Conservation (phyloP, 2,113 vertebrate genomes). For the Ammodytes marinus region DNA sequence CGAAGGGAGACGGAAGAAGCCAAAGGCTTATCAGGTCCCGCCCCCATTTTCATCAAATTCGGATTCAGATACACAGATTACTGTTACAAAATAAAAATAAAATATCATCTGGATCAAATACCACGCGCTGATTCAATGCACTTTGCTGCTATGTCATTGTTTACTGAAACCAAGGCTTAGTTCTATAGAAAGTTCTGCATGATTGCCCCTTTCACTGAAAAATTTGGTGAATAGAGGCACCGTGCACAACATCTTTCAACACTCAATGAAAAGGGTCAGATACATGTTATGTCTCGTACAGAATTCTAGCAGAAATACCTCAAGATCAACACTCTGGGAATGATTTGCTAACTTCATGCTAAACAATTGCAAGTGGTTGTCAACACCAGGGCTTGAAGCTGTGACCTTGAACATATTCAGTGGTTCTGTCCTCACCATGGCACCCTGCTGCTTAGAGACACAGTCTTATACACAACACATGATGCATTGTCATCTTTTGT, state of each 20-base stretch:
- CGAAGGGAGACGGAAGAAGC: too few species aligned
- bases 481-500: too few species aligned
- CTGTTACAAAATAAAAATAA: too few species aligned
- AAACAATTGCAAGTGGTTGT: not conserved
- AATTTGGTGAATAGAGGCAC: not conserved
- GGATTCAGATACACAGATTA: too few species aligned
- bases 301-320: not conserved
- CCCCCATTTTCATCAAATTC: too few species aligned
- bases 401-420: slow-evolving; percentile 10
- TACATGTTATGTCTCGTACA: not conserved
- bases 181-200: not conserved
- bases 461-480: not conserved
- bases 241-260: not conserved
- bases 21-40: too few species aligned
- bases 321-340: too few species aligned
- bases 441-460: slow-evolving; percentile 19
- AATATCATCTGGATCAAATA: not conserved
- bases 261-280: not conserved
- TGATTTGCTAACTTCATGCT: not conserved
- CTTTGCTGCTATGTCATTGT: slow-evolving; percentile 10
- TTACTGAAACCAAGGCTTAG: not conserved
- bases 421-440: slow-evolving; percentile 3
- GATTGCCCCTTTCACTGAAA: not conserved
- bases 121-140: not conserved
- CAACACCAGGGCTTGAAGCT: not conserved